Evolutionary conservation across 2,888 invertebrate species (phyloP), one percentile per base, ranked within the genome.

Genomic region (Leptopilina syphax): DNA sequence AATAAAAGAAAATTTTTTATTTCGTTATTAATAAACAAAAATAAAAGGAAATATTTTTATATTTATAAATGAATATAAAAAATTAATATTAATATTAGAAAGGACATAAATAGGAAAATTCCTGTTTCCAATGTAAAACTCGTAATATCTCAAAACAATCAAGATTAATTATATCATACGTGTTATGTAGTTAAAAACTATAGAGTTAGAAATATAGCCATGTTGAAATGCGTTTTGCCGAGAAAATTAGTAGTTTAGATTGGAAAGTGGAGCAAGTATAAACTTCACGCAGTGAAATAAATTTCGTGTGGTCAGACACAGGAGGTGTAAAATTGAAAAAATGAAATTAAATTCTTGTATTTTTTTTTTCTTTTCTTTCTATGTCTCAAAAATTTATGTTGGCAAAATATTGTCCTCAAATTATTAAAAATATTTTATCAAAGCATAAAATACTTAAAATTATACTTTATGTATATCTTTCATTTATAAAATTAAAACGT

Each of bases 281-380:
- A 73, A 73, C 57, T 73, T 57, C 70, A 57, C 57, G 57, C 34
- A 13, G 70, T 57, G 70, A 73, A 73, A 73, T 73, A 73, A 73
- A 73, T 73, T 54, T 4, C 27, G 10, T 65, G 57, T 54, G 13
- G 50, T 54, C 54, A n/a, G 50, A 44, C 57, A 27, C 13, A 78
- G 41, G 50, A n/a, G n/a, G 57, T 60, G 13, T 13, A 63, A 66
- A 77, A 63, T 9, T 24, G 63, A 63, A 77, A 77, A 66, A 67
- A 2, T n/a, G 9, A 12, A 18, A 66, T 27, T 47, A 41, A 50
- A 13, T 50, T 73, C 34, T 57, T n/a, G 10, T 44, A 44, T 44
- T 44, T 44, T 44, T 44, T n/a, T 6, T 44, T 44, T 44, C 44
- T 44, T 7, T 44, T 44, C 7, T 8, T 47, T 68, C n/a, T 44